These are phyloP conservation scores for Otolemur crassicaudatus DNA, from an alignment of 2,797 vertebrate species.

Conservation along the genomic window DNA sequence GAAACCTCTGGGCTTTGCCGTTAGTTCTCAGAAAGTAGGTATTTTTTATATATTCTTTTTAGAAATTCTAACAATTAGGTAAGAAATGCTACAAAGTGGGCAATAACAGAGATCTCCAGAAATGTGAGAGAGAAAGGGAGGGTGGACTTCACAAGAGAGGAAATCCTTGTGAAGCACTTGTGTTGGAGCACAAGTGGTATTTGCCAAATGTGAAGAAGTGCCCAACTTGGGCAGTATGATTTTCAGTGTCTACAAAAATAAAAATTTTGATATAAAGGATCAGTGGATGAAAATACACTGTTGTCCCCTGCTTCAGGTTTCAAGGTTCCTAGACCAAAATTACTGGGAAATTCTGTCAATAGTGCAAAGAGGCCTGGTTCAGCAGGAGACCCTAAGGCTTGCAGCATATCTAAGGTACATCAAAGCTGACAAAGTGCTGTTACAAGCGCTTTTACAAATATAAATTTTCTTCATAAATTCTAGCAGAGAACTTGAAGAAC, in stretches of 20 bases:
- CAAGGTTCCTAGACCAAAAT: slow-evolving; percentile 93
- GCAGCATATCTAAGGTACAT: slow-evolving; percentile 82
- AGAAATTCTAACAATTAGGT: background rate
- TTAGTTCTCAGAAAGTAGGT: background rate
- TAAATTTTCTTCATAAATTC: slow-evolving; percentile 88
- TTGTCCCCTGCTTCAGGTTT: slow-evolving; percentile 91
- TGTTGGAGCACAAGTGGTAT: background rate
- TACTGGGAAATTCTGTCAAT: slow-evolving; percentile 89
- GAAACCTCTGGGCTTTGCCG: background rate
- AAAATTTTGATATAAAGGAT: slow-evolving; percentile 94
- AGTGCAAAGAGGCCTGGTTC: slow-evolving; percentile 90
- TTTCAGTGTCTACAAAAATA: slow-evolving; percentile 86
- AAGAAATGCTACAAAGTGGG: background rate
- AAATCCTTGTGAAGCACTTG: background rate
- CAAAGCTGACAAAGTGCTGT: background rate
- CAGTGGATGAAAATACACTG: slow-evolving; percentile 93
- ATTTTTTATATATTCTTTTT: background rate
- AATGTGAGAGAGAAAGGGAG: background rate
- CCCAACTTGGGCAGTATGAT: background rate
- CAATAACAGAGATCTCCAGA: background rate
- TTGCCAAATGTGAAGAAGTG: background rate
- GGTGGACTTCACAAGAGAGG: background rate
- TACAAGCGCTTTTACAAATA: background rate
- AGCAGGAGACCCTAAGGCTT: slow-evolving; percentile 89
- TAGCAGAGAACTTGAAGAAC: slow-evolving; percentile 93